A percentile compares a stretch with the other conserved stretches of the same genome.
Conservation (phyloP, 2,113 vertebrate species). For the Aspidoscelis tigris region DNA sequence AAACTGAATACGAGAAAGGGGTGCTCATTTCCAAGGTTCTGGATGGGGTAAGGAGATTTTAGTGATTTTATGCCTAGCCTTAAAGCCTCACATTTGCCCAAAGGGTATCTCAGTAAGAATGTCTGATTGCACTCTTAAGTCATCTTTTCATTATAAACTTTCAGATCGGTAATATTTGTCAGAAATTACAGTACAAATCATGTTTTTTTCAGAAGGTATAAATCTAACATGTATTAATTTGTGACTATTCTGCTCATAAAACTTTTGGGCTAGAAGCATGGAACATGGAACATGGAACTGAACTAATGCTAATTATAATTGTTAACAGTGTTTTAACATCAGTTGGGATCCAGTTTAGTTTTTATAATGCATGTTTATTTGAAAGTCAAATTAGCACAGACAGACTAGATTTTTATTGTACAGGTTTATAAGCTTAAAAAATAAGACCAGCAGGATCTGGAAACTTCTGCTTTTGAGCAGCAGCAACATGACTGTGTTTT, state of each 20-base stretch:
- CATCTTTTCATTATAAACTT: neutral
- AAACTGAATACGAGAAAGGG: no score
- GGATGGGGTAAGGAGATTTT: no score
- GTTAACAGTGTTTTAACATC: conserved; percentile 28
- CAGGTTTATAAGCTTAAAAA: neutral
- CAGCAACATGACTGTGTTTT: conserved; percentile 24
- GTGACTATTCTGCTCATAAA: neutral
- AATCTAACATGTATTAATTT: neutral
- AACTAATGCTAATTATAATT: neutral
- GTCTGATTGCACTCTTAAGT: no score
- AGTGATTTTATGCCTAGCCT: no score
- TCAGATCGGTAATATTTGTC: neutral
- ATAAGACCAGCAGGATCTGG: conserved; percentile 2
- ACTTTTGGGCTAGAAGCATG: neutral
- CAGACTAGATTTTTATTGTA: neutral
- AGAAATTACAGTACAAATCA: neutral
- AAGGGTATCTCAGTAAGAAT: no score
- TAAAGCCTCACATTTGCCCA: no score
- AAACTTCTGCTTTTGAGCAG: conserved; percentile 24
- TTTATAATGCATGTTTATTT: conserved; percentile 39
- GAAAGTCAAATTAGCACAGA: conserved; percentile 49
- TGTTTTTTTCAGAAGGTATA: neutral
- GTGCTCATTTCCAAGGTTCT: no score
- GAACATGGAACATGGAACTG: neutral
- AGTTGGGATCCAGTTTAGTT: conserved; percentile 14